Conservation (phyloP, 2,113 vertebrate genomes). For the Phocoena phocoena region DNA sequence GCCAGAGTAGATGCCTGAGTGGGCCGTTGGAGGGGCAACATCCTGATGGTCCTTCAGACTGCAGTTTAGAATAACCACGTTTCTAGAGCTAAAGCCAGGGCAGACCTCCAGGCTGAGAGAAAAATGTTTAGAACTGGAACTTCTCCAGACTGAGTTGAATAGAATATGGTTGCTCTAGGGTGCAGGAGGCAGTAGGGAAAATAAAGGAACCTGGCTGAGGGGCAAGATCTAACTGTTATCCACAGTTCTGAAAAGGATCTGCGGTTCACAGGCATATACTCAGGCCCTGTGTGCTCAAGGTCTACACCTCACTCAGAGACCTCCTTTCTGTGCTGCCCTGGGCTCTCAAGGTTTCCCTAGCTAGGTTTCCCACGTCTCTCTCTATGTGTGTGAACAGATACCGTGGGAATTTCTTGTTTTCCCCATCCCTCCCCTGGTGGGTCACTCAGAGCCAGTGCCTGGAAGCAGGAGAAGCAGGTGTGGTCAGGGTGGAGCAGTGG, state of each 20-base stretch:
- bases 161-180: neutral
- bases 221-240: neutral
- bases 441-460: neutral
- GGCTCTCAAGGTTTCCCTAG: neutral
- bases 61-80: neutral
- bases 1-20: neutral
- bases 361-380: neutral
- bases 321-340: neutral
- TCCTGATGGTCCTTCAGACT: neutral
- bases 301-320: neutral
- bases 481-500: accelerated
- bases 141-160: neutral
- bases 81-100: neutral
- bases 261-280: neutral
- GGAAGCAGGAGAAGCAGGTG: neutral
- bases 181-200: neutral
- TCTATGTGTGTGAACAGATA: neutral
- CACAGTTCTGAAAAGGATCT: neutral
- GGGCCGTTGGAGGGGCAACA: neutral
- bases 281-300: neutral
- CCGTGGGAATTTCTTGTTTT: neutral
- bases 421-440: neutral
- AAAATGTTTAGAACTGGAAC: neutral
- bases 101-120: neutral
- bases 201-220: neutral